phyloP scores from a whole-genome alignment of 2,888 invertebrate species.

The Lottia gigantea region DNA sequence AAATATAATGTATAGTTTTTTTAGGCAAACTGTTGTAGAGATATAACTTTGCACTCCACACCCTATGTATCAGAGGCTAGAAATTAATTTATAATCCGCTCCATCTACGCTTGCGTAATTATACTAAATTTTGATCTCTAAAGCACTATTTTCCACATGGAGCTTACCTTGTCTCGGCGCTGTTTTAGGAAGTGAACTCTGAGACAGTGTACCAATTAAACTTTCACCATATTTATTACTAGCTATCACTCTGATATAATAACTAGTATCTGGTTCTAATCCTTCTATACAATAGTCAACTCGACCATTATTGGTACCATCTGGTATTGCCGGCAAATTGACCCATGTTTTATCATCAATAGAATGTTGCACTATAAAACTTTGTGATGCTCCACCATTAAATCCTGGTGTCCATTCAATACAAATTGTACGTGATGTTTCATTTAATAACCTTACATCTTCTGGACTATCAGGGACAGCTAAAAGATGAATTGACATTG shows the following conservation, averaged over 20 bases:
- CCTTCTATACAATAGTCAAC: neutral
- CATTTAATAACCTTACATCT: neutral
- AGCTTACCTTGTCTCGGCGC: no score
- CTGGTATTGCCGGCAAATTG: neutral
- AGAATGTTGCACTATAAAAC: slow-evolving; percentile 1
- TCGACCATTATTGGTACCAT: no score
- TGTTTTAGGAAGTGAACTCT: no score
- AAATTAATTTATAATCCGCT: no score
- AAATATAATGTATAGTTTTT: no score
- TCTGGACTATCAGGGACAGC: neutral
- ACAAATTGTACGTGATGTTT: neutral
- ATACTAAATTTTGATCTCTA: no score
- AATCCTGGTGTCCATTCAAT: neutral
- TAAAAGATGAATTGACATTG: no score
- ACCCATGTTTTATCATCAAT: neutral
- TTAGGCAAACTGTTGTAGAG: no score
- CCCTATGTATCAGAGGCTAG: no score
- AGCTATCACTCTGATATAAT: slow-evolving; percentile 10
- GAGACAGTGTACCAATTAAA: neutral
- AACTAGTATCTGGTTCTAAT: neutral
- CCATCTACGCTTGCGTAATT: no score
- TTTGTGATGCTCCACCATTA: neutral
- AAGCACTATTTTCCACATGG: no score
- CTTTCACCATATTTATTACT: slow-evolving; percentile 6
- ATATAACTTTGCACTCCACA: no score